These are phyloP conservation scores for Beroe forskalii DNA, from an alignment of 37 sponge, comb jelly and placozoan species.

Conservation along the genomic window DNA sequence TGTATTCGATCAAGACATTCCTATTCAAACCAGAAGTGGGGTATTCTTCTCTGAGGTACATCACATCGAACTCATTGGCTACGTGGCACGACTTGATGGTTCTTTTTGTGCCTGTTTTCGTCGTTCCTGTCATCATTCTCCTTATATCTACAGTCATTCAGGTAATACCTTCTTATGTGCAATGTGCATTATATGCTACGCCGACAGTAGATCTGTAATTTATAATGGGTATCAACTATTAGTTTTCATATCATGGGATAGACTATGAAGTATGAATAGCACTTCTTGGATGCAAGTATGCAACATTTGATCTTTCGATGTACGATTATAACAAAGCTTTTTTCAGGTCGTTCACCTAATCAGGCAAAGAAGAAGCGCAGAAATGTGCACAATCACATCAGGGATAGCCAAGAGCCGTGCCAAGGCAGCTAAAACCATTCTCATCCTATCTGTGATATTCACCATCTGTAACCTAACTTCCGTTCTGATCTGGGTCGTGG, in stretches of 20 bases:
- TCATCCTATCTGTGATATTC: not conserved
- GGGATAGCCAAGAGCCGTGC: not conserved
- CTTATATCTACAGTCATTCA: not conserved
- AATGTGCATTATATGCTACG: too few species aligned
- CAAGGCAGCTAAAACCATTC: not conserved
- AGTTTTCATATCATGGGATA: too few species aligned
- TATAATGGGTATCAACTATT: too few species aligned
- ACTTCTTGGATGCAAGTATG: too few species aligned
- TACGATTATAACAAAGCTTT: too few species aligned
- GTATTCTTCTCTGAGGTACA: not conserved
- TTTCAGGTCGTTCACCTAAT: not conserved
- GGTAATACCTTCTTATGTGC: too few species aligned
- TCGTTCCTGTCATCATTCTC: not conserved
- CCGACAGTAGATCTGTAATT: too few species aligned
- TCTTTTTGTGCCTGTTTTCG: not conserved
- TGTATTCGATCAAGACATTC: not conserved
- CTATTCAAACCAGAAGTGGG: conserved; percentile 14
- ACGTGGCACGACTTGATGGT: not conserved
- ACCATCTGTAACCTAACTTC: not conserved
- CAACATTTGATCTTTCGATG: too few species aligned
- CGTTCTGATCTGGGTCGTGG: not conserved
- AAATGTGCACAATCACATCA: not conserved
- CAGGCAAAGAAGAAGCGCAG: too few species aligned
- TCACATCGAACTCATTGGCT: not conserved
- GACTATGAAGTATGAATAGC: too few species aligned